Evolutionary conservation across 1,140 invertebrate species (phyloP).

Genomic region (Bombus polaris): DNA sequence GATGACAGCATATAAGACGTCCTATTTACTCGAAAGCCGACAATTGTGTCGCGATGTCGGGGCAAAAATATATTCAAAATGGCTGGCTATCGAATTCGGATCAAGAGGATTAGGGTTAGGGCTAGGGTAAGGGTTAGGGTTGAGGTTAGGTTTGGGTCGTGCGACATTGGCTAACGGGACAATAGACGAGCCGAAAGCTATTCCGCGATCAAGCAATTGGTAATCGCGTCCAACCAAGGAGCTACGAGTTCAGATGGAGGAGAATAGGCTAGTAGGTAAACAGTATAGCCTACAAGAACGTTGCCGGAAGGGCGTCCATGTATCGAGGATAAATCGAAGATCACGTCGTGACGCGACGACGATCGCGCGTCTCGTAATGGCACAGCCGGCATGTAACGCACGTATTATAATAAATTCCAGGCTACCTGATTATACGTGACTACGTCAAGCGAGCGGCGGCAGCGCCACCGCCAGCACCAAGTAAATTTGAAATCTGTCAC

Average conservation of each 20-base stretch:
- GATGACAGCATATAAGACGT: constrained; percentile 27
- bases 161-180: constrained; percentile 17
- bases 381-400: constrained; percentile 27
- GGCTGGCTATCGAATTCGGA: constrained; percentile 16
- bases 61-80: constrained; percentile 35
- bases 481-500: constrained; percentile 50
- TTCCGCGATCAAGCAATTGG: constrained; percentile 7
- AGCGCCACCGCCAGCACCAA: not conserved
- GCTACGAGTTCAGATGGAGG: too few species aligned
- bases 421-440: constrained; percentile 48
- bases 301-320: not conserved
- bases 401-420: constrained; percentile 45
- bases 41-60: not conserved
- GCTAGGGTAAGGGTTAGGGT: too few species aligned
- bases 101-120: not conserved
- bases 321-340: constrained; percentile 34
- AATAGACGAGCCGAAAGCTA: not conserved
- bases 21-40: not conserved
- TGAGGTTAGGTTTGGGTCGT: too few species aligned
- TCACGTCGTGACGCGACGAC: not conserved
- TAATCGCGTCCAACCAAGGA: not conserved
- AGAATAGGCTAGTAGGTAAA: too few species aligned
- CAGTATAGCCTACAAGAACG: too few species aligned
- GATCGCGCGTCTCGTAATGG: not conserved
- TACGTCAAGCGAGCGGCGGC: not conserved